Conservation (phyloP, 1,140 invertebrate genomes). For the Philaenus spumarius region DNA sequence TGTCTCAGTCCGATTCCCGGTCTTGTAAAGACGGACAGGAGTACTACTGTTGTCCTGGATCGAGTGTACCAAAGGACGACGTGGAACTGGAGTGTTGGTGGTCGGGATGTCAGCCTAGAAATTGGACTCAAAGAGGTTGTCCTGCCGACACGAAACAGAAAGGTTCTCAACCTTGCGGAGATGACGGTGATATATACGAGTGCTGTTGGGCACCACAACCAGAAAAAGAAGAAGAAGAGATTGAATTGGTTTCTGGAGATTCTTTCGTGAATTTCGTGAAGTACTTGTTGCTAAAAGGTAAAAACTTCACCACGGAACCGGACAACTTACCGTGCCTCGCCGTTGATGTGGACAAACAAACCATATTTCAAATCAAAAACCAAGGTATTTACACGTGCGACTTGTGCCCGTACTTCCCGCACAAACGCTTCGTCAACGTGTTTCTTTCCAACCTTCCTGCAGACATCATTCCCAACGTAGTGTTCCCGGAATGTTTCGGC, state of each 20-base stretch:
- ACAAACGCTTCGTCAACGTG: constrained; percentile 9
- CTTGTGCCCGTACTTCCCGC: constrained; percentile 18
- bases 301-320: constrained; percentile 14
- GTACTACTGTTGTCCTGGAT: constrained; percentile 15
- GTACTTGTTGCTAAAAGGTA: constrained; percentile 16
- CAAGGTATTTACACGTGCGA: constrained; percentile 17
- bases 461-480: neutral
- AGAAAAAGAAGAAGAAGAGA: neutral
- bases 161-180: neutral
- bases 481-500: constrained; percentile 11
- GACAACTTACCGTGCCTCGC: constrained; percentile 9
- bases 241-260: constrained; percentile 8
- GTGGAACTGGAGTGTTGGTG: neutral
- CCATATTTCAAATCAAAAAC: constrained; percentile 5
- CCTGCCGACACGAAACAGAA: neutral
- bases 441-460: constrained; percentile 3
- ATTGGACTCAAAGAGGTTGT: constrained; percentile 5
- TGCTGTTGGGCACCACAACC: neutral
- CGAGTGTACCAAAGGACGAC: no score
- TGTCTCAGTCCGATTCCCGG: neutral
- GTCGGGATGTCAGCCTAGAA: constrained; percentile 1
- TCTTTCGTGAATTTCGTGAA: constrained; percentile 17
- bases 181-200: constrained; percentile 6
- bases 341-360: neutral
- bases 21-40: neutral